phyloP scores from a whole-genome alignment of 2,888 invertebrate genomes.

The Dusona sp. region DNA sequence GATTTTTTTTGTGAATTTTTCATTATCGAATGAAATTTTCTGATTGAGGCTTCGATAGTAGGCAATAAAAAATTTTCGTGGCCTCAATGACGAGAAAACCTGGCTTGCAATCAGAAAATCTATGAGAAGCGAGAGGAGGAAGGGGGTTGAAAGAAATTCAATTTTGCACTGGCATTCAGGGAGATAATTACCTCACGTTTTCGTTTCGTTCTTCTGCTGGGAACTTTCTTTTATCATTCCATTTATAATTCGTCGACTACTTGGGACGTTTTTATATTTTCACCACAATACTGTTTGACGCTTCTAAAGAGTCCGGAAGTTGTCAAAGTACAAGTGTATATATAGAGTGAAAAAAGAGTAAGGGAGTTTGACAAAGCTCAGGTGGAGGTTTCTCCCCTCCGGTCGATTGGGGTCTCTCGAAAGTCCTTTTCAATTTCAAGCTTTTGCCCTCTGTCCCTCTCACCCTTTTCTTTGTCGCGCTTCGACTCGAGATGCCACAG shows the following conservation, averaged over 20 bases:
- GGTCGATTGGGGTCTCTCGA: slow-evolving; percentile 49
- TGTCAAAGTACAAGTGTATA: slow-evolving; percentile 23
- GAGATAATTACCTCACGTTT: slow-evolving; percentile 43
- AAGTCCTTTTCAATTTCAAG: slow-evolving; percentile 68
- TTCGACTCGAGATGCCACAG: slow-evolving; percentile 43
- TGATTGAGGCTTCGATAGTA: neutral
- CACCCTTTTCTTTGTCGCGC: slow-evolving; percentile 55
- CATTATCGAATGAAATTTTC: neutral
- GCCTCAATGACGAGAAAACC: neutral
- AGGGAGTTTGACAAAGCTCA: slow-evolving; percentile 51
- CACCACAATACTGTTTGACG: slow-evolving; percentile 39
- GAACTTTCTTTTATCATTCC: slow-evolving; percentile 16
- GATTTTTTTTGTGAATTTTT: neutral
- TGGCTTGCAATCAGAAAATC: neutral
- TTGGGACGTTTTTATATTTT: slow-evolving; percentile 12
- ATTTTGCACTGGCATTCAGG: slow-evolving; percentile 39
- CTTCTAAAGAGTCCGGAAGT: slow-evolving; percentile 36
- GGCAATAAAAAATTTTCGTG: neutral
- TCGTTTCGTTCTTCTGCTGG: neutral
- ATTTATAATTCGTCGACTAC: slow-evolving; percentile 33
- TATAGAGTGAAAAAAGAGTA: slow-evolving; percentile 4
- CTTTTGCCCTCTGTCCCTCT: slow-evolving; percentile 40
- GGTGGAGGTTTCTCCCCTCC: slow-evolving; percentile 17
- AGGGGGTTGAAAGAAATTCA: slow-evolving; percentile 30
- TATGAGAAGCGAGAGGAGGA: slow-evolving; percentile 1